A percentile compares a stretch with the other conserved stretches of the same genome.
Conservation (phyloP, 2,113 vertebrate species). For the Calidris pugnax region DNA sequence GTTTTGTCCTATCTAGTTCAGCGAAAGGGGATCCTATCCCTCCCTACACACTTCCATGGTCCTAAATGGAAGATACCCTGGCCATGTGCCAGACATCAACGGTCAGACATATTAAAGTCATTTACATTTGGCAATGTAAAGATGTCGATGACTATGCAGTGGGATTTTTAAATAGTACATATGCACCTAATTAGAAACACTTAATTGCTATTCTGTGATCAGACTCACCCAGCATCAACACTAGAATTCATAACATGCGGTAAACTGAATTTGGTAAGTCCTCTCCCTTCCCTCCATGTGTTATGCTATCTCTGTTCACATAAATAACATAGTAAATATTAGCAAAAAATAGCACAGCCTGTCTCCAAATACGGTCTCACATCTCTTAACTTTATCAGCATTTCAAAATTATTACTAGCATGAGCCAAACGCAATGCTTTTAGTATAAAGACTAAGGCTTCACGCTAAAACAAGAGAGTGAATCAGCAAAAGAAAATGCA, state of each 20-base stretch:
- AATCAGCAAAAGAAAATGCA: slow-evolving; percentile 26
- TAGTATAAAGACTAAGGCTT: neutral
- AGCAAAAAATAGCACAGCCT: neutral
- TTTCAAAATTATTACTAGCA: neutral
- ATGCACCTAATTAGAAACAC: neutral
- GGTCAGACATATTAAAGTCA: neutral
- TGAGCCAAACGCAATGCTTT: neutral
- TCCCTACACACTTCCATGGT: neutral
- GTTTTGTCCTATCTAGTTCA: neutral
- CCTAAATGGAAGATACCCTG: neutral
- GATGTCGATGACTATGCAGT: neutral
- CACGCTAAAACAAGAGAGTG: neutral
- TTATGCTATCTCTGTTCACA: neutral
- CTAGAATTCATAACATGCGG: neutral
- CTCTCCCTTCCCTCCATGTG: neutral
- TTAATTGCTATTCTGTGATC: neutral
- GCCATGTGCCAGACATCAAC: neutral
- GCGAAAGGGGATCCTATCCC: neutral
- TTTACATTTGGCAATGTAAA: neutral
- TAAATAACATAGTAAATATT: neutral
- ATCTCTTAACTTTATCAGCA: neutral
- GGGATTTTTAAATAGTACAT: neutral
- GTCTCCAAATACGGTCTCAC: neutral
- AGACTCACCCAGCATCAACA: neutral
- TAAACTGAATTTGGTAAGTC: neutral